A percentile compares a stretch with the other conserved stretches of the same genome.
Conservation (phyloP, 2,888 invertebrate species). For the Metallyticus violacea region DNA sequence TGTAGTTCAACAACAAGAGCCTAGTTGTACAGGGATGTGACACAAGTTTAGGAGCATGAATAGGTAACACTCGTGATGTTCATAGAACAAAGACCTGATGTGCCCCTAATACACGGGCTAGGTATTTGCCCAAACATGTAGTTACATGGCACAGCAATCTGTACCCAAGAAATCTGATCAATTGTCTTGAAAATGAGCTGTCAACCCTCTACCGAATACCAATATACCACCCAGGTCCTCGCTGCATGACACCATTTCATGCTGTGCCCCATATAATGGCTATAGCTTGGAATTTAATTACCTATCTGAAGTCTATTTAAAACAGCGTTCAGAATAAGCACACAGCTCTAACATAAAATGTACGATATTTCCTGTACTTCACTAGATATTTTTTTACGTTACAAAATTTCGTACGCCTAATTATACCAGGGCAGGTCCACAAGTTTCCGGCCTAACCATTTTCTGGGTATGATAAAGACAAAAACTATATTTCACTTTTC, state of each 20-base stretch:
- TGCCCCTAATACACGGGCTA: background rate
- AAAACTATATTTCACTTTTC: too few species aligned
- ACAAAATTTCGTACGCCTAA: too few species aligned
- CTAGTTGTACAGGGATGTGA: background rate
- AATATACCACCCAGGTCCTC: background rate
- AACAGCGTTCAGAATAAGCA: background rate
- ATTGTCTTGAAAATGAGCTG: background rate
- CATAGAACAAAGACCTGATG: background rate
- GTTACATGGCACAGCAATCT: background rate
- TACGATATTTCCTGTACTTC: background rate
- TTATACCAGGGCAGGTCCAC: too few species aligned
- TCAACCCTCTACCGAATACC: background rate
- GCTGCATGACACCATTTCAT: background rate
- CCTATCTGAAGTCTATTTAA: background rate
- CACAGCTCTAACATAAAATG: background rate
- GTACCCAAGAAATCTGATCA: background rate
- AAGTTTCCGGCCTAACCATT: too few species aligned
- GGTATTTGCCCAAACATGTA: background rate
- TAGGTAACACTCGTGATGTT: background rate
- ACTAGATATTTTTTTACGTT: background rate
- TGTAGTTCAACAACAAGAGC: background rate
- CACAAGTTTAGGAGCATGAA: background rate
- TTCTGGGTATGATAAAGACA: too few species aligned
- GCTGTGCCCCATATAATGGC: background rate
- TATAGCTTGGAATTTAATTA: background rate